Evolutionary conservation across 2,797 vertebrate species (phyloP), one percentile per base, ranked within the genome.

Genomic region (Vireo griseus): DNA sequence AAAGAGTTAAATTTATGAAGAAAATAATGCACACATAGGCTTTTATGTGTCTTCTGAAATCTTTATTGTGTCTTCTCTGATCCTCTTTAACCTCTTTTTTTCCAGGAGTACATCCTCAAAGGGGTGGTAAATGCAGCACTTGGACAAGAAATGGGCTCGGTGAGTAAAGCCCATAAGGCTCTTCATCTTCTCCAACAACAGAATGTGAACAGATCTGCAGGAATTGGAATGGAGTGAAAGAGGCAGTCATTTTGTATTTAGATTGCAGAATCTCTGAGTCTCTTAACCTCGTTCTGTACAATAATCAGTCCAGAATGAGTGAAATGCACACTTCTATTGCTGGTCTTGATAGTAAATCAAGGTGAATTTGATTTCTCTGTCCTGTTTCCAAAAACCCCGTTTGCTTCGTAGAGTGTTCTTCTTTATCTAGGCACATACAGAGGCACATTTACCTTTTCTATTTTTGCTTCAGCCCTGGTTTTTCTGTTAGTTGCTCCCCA

Each of bases 101-200:
- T 14, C 72, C 80, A 99, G 99, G 99, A 99, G 86, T 99, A 99
- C 67, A 99, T 99, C 86, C 98, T 99, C 91, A 99, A 99, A 96
- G 99, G 99, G 81, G 99, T 99, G 55, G 99, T 99, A 66, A 99
- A 99, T 92, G 99, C 99, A 45, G 98, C 99, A 13, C 94, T 99
- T 54, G 99, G 99, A 91, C 99, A 99, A 97, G 99, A 99, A 97
- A 98, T 99, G 74, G 98, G 98, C 95, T 99, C 99, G 12, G 99
- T 99, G 95, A 98, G 99, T 99, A 91, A 84, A 94, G 71, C 33
- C 52, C 13, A 8, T 62, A 33, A 85, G 12, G 11, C 94, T 58
- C 39, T 77, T 31, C 54, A 35, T 20, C 40, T 55, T 86, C 76
- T 94, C 66, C 33, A 76, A 51, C 12, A 50, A 18, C 13, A 20